Evolutionary conservation across 2,797 vertebrate species (phyloP).

Genomic region (Tympanoctomys barrerae): DNA sequence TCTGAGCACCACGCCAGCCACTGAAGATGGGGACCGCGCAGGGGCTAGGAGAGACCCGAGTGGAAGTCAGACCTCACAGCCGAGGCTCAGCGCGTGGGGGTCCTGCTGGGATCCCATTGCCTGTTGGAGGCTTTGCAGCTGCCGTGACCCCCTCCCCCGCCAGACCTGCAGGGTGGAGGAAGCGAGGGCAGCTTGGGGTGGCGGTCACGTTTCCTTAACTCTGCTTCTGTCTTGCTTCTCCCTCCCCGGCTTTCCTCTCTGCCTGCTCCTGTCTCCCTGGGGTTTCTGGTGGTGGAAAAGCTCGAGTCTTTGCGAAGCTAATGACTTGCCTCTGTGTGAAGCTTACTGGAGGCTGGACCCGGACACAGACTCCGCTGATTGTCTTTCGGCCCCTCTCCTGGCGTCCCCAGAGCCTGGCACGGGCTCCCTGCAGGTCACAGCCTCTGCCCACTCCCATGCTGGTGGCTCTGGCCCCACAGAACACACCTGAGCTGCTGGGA

Average conservation of each 20-base stretch:
- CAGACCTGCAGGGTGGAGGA: background rate
- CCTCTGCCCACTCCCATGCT: slow-evolving; percentile 87
- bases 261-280: slow-evolving; percentile 87
- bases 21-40: background rate
- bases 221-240: slow-evolving; percentile 88
- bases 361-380: slow-evolving; percentile 91
- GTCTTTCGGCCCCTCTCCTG: slow-evolving; percentile 87
- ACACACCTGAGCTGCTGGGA: slow-evolving; percentile 88
- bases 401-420: slow-evolving; percentile 81
- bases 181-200: background rate
- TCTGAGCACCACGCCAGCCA: background rate
- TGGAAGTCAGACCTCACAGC: background rate
- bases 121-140: background rate
- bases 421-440: slow-evolving; percentile 89
- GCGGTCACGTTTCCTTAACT: slow-evolving; percentile 85
- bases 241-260: slow-evolving; percentile 61
- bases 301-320: slow-evolving; percentile 97
- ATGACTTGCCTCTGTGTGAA: slow-evolving; percentile 96
- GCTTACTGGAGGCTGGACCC: slow-evolving; percentile 93
- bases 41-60: background rate
- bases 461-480: slow-evolving; percentile 92
- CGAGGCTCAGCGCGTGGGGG: background rate
- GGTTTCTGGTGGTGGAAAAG: slow-evolving; percentile 93
- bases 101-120: background rate
- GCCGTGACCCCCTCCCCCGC: accelerated